A percentile compares a stretch with the other conserved stretches of the same genome.
These are phyloP conservation scores for Rhincodon typus DNA, from an alignment of 2,797 vertebrate species.

Conservation along the genomic window DNA sequence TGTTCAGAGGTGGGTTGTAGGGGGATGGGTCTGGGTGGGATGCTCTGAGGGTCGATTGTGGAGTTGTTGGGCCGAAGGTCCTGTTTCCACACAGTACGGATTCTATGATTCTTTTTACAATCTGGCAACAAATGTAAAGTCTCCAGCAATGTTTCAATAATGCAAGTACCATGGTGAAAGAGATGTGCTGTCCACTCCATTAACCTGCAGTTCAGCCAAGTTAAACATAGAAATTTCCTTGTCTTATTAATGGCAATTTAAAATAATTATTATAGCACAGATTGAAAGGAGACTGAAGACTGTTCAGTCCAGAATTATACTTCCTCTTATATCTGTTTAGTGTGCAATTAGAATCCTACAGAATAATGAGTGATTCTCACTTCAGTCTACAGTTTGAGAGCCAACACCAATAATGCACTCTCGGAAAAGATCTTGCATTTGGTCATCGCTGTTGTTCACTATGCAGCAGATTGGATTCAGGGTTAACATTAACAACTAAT, in stretches of 20 bases:
- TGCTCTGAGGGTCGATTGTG: too few species aligned
- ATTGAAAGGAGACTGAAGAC: not conserved
- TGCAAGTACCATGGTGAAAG: not conserved
- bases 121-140: not conserved
- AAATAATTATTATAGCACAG: not conserved
- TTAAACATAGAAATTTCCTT: not conserved
- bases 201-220: too few species aligned
- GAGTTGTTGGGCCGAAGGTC: too few species aligned
- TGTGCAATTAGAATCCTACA: not conserved
- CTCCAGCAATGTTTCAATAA: not conserved
- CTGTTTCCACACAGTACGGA: too few species aligned
- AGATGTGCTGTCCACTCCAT: not conserved
- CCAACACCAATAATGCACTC: not conserved
- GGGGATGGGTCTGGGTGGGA: too few species aligned
- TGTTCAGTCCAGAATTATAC: not conserved
- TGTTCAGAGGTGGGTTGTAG: too few species aligned
- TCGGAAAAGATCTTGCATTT: not conserved
- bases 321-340: not conserved
- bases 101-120: not conserved
- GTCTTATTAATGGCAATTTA: not conserved
- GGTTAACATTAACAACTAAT: slow-evolving; percentile 1
- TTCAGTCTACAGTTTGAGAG: not conserved
- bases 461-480: not conserved
- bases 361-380: slow-evolving; percentile 2
- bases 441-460: not conserved